A percentile compares a stretch with the other conserved stretches of the same genome.
Conservation (phyloP, 2,888 invertebrate species). For the Tetranychus piercei region DNA sequence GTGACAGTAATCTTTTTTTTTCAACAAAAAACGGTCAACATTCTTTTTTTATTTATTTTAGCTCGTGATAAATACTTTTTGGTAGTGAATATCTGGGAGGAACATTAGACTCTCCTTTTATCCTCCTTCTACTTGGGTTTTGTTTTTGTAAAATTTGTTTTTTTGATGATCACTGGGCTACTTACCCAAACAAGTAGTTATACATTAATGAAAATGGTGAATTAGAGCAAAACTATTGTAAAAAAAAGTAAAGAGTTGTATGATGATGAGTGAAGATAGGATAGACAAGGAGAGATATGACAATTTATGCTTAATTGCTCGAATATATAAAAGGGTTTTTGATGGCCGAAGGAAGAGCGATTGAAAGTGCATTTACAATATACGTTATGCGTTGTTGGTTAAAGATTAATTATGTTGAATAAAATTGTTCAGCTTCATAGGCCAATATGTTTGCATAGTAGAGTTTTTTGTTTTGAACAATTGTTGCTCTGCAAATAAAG, state of each 20-base stretch:
- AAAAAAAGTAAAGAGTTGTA: not conserved
- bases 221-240: not conserved
- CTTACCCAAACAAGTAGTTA: not conserved
- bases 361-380: not conserved
- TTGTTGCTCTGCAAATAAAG: constrained; percentile 9
- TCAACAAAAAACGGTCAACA: not conserved
- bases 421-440: constrained; percentile 10
- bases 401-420: not conserved
- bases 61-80: not conserved
- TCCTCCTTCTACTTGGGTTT: not conserved
- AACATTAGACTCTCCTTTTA: not conserved
- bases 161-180: not conserved
- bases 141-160: not conserved
- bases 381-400: not conserved
- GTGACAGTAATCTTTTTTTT: too few species aligned
- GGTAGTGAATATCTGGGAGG: not conserved
- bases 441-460: constrained; percentile 15
- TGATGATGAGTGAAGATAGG: not conserved
- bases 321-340: not conserved
- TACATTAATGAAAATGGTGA: not conserved
- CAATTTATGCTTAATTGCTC: not conserved
- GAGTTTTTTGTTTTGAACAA: constrained; percentile 11
- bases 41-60: not conserved
- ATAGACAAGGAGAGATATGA: not conserved
- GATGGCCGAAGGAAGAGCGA: not conserved